Evolutionary conservation across 2,113 vertebrate species (phyloP).

Genomic region (Argyrosomus japonicus): DNA sequence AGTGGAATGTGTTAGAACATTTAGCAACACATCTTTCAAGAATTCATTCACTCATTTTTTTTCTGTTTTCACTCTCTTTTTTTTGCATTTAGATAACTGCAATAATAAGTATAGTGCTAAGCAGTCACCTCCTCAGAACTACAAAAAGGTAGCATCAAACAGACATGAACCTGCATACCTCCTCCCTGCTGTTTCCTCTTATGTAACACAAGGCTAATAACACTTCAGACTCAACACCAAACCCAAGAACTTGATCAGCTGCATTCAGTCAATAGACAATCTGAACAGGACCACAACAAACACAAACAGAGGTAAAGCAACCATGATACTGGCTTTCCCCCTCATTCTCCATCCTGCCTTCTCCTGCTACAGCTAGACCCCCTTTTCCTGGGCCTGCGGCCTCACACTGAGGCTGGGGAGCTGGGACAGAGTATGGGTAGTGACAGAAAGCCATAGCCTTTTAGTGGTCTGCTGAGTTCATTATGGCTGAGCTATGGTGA

Average conservation of each 20-base stretch:
- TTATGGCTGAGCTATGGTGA: constrained; percentile 79
- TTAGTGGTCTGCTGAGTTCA: constrained; percentile 82
- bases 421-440: constrained; percentile 28
- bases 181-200: constrained; percentile 25
- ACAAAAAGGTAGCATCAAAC: constrained; percentile 33
- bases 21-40: constrained; percentile 30
- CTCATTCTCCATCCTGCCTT: neutral
- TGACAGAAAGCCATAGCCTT: constrained; percentile 75
- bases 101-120: constrained; percentile 4
- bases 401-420: constrained; percentile 18
- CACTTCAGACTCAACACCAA: constrained; percentile 10
- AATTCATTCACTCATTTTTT: constrained; percentile 42
- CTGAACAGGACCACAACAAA: constrained; percentile 19
- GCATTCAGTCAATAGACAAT: neutral
- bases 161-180: constrained; percentile 25
- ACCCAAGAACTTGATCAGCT: constrained; percentile 24
- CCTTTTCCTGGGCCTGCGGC: constrained; percentile 22
- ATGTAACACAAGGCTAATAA: constrained; percentile 10
- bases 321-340: constrained; percentile 10
- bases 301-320: constrained; percentile 10
- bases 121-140: constrained; percentile 12
- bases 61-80: neutral
- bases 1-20: constrained; percentile 30
- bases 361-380: neutral
- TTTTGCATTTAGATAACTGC: constrained; percentile 24